Percentiles rank a stretch among this genome's conserved stretches.
phyloP scores from a whole-genome alignment of 2,888 invertebrate species.

The Campoplex capitator region DNA sequence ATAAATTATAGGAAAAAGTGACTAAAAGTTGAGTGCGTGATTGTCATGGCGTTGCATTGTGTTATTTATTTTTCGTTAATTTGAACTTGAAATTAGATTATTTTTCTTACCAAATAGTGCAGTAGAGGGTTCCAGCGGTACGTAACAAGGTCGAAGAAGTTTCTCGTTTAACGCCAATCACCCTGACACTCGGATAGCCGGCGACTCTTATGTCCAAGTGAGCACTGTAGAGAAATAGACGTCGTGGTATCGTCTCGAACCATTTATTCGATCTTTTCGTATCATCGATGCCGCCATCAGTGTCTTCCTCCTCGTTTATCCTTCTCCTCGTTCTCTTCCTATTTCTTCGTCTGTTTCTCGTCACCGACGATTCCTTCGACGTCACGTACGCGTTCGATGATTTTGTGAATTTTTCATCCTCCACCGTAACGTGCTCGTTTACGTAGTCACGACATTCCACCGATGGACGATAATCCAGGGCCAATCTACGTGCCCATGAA shows the following conservation, averaged over 20 bases:
- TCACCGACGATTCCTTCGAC: constrained; percentile 28
- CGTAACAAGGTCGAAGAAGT: constrained; percentile 72
- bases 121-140: constrained; percentile 78
- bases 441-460: constrained; percentile 79
- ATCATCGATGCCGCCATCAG: constrained; percentile 73
- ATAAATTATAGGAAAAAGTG: neutral
- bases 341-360: neutral
- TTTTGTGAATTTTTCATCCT: constrained; percentile 59
- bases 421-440: constrained; percentile 46
- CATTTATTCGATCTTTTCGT: constrained; percentile 74
- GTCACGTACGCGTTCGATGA: constrained; percentile 41
- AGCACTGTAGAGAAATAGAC: constrained; percentile 81
- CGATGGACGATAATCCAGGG: constrained; percentile 82
- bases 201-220: constrained; percentile 81
- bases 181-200: constrained; percentile 81
- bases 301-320: constrained; percentile 71
- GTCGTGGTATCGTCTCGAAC: constrained; percentile 82
- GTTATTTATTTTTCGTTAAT: neutral
- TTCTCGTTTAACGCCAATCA: constrained; percentile 83
- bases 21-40: neutral
- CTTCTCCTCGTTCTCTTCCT: constrained; percentile 14
- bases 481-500: constrained; percentile 85
- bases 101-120: constrained; percentile 80
- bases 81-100: neutral
- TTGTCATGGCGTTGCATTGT: neutral